Conservation (phyloP, 2,888 invertebrate genomes). For the Pilophorus perplexus region DNA sequence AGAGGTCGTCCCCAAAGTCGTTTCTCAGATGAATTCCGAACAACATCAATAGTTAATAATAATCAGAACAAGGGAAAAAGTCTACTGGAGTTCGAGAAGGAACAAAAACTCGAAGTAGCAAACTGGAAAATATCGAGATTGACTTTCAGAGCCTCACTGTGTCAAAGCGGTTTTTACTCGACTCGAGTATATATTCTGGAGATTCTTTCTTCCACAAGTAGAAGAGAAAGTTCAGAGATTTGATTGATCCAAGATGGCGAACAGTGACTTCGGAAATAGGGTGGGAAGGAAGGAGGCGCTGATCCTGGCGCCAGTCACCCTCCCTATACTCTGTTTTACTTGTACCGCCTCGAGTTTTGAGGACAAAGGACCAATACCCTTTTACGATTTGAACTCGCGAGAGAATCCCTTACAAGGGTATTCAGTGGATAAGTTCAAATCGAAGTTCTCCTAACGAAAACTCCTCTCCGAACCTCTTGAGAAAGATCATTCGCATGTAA, state of each 20-base stretch:
- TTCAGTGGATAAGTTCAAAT: no score
- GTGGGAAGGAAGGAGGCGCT: background rate
- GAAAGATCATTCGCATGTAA: no score
- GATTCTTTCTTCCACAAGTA: background rate
- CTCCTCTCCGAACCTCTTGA: no score
- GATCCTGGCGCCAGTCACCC: slow-evolving; percentile 31
- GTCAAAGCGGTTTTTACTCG: no score
- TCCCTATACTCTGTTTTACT: slow-evolving; percentile 4
- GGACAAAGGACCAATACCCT: slow-evolving; percentile 17
- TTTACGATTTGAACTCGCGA: slow-evolving; percentile 10
- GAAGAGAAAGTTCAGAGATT: slow-evolving; percentile 33
- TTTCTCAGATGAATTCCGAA: no score
- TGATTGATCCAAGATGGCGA: slow-evolving; percentile 39
- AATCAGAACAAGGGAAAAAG: no score
- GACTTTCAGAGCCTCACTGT: no score
- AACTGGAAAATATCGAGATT: background rate
- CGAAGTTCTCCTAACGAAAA: no score
- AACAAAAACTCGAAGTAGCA: no score
- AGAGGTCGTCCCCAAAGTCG: no score
- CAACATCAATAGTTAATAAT: no score
- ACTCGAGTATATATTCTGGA: background rate
- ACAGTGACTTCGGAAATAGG: background rate
- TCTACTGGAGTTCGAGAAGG: no score
- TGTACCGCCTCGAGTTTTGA: slow-evolving; percentile 6
- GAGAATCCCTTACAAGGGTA: background rate